Conservation (phyloP, 2,113 vertebrate species). For the Oreochromis spilurus region DNA sequence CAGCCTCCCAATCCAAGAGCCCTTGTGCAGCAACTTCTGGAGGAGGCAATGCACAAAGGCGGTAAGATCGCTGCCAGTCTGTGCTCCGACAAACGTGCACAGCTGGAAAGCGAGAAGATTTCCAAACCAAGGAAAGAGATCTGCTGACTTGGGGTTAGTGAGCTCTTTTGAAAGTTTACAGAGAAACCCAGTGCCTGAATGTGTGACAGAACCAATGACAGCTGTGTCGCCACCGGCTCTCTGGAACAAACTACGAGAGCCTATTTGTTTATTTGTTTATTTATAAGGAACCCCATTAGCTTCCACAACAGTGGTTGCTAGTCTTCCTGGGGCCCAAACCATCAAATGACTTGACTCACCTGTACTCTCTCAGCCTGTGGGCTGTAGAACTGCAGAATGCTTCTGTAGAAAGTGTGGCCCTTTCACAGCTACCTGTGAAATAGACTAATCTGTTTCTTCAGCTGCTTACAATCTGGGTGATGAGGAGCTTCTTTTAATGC, state of each 20-base stretch:
- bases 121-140: not conserved
- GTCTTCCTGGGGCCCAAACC: too few relatives aligned
- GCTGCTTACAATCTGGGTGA: not conserved
- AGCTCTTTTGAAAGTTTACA: not conserved
- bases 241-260: not conserved
- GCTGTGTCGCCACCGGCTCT: not conserved
- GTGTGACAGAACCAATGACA: not conserved
- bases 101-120: not conserved
- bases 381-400: not conserved
- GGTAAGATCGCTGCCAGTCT: not conserved
- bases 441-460: not conserved
- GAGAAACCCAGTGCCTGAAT: not conserved
- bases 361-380: not conserved
- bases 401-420: not conserved
- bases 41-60: not conserved
- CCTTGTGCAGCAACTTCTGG: not conserved
- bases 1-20: not conserved
- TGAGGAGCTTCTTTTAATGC: not conserved
- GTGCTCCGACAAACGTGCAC: not conserved
- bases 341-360: too few relatives aligned
- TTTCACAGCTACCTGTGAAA: not conserved
- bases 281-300: too few relatives aligned
- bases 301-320: too few relatives aligned
- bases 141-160: rapidly evolving
- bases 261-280: not conserved